Percentiles rank a stretch among this genome's conserved stretches.
phyloP scores from a whole-genome alignment of 2,888 invertebrate species.

The Pollenia labialis region DNA sequence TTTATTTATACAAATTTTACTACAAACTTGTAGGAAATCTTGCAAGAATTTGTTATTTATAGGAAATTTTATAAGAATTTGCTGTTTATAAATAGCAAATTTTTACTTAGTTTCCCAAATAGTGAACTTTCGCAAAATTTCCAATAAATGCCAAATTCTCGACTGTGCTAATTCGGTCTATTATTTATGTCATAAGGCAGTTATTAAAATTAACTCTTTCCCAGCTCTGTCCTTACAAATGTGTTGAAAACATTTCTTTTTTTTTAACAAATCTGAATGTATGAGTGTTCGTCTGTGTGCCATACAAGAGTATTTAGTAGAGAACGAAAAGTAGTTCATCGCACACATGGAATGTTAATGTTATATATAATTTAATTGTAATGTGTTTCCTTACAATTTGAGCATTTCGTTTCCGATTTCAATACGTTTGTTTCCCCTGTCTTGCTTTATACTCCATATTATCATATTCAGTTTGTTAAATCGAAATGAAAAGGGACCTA shows the following conservation, averaged over 20 bases:
- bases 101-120: no score
- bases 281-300: background rate
- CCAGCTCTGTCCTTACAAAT: conserved; percentile 6
- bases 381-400: conserved; percentile 61
- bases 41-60: no score
- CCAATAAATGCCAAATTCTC: no score
- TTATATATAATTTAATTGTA: conserved; percentile 75
- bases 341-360: conserved; percentile 74
- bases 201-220: conserved; percentile 2
- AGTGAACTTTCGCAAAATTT: no score
- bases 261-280: background rate
- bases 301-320: conserved; percentile 42
- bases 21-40: no score
- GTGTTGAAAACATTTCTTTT: background rate
- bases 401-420: conserved; percentile 50
- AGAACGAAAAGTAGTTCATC: conserved; percentile 56
- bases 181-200: background rate
- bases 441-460: background rate
- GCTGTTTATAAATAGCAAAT: no score
- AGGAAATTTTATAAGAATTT: no score
- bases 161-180: no score
- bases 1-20: no score
- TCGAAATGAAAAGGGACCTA: conserved; percentile 65
- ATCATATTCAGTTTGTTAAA: conserved; percentile 32
- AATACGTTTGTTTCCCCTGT: conserved; percentile 24